These are phyloP conservation scores for Stenodema calcarata DNA, from an alignment of 2,888 invertebrate genomes.

Conservation along the genomic window DNA sequence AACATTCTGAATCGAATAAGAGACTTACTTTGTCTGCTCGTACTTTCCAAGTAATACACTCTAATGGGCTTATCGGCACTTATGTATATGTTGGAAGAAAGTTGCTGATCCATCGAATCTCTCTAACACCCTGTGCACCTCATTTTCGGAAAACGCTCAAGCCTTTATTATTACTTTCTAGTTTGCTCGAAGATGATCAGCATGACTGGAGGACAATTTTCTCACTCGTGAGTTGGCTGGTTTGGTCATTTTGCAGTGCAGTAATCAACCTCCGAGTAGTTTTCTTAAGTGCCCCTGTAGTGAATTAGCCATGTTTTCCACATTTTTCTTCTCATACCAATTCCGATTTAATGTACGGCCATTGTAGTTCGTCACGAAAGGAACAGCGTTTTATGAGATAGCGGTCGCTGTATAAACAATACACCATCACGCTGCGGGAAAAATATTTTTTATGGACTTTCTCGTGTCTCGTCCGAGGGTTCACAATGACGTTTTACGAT, in stretches of 20 bases:
- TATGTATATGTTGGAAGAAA: not conserved
- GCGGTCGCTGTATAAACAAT: not conserved
- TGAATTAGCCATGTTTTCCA: not conserved
- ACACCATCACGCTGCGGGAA: not conserved
- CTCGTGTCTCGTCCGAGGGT: not conserved
- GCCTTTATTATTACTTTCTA: not conserved
- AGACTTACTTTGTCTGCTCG: too few species aligned
- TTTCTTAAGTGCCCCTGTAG: not conserved
- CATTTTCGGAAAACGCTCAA: not conserved
- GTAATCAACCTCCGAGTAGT: not conserved
- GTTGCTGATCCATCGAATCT: not conserved
- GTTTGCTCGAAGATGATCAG: not conserved
- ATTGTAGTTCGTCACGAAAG: not conserved
- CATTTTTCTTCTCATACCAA: not conserved
- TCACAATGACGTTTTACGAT: not conserved
- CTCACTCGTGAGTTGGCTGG: not conserved
- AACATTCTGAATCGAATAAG: too few species aligned
- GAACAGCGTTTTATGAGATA: not conserved
- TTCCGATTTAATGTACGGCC: not conserved
- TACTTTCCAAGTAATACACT: too few species aligned
- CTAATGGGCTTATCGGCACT: not conserved
- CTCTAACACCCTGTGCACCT: not conserved
- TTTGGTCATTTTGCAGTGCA: not conserved
- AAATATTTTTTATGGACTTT: not conserved
- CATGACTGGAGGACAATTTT: not conserved